A percentile compares a stretch with the other conserved stretches of the same genome.
phyloP scores from a whole-genome alignment of 2,113 vertebrate genomes.

The human (Homo sapiens) region GRCh38 chr5:12091501-12092000 shows the following conservation, averaged over 20 bases:
- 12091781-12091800: not conserved
- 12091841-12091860: not conserved
- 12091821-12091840: not conserved
- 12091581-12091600: not conserved
- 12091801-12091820: not conserved
- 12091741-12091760: not conserved
- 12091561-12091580: not conserved
- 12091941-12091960: not conserved
- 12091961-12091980: rapidly evolving
- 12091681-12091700: not conserved
- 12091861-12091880: not conserved
- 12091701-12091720: not conserved
- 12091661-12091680: not conserved
- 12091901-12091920: not conserved
- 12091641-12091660: not conserved
- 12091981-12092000: not conserved
- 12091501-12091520: slow-evolving; percentile 22
- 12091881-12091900: rapidly evolving
- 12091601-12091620: not conserved
- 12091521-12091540: not conserved
- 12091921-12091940: not conserved
- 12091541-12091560: not conserved
- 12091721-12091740: not conserved
- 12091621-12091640: not conserved
- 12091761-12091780: not conserved